Conservation (phyloP, 2,888 invertebrate species). For the Spisula solida region DNA sequence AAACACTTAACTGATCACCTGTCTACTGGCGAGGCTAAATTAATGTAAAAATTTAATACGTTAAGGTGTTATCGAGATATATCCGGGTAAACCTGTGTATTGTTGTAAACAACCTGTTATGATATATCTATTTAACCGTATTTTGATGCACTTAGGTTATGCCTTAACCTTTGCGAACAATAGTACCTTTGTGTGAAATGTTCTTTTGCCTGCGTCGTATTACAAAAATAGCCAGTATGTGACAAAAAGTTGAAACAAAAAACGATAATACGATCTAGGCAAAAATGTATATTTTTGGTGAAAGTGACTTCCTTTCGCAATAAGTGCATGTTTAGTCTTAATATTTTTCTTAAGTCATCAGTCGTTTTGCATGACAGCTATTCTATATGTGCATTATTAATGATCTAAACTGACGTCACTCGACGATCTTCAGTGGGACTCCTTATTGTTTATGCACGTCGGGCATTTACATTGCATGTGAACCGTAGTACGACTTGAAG, state of each 20-base stretch:
- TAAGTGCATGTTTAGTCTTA: too few species aligned
- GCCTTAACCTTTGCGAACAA: neutral
- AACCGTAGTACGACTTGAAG: too few species aligned
- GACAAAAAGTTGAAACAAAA: neutral
- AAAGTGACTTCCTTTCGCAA: too few species aligned
- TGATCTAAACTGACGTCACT: too few species aligned
- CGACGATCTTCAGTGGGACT: too few species aligned
- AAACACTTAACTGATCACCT: neutral
- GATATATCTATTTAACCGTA: neutral
- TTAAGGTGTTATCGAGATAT: slow-evolving; percentile 11
- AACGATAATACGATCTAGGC: too few species aligned
- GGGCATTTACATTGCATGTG: too few species aligned
- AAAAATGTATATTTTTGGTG: too few species aligned
- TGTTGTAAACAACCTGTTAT: slow-evolving; percentile 12
- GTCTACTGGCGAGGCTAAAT: neutral
- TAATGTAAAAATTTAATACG: neutral
- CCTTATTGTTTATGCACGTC: too few species aligned
- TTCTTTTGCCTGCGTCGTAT: neutral
- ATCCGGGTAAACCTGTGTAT: neutral
- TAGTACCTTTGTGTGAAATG: neutral
- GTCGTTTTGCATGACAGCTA: too few species aligned
- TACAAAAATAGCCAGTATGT: neutral
- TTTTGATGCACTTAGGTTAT: neutral
- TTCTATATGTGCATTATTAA: too few species aligned
- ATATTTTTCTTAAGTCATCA: too few species aligned